These are phyloP conservation scores for Ceratina australensis DNA, from an alignment of 1,140 invertebrate species.

Conservation along the genomic window DNA sequence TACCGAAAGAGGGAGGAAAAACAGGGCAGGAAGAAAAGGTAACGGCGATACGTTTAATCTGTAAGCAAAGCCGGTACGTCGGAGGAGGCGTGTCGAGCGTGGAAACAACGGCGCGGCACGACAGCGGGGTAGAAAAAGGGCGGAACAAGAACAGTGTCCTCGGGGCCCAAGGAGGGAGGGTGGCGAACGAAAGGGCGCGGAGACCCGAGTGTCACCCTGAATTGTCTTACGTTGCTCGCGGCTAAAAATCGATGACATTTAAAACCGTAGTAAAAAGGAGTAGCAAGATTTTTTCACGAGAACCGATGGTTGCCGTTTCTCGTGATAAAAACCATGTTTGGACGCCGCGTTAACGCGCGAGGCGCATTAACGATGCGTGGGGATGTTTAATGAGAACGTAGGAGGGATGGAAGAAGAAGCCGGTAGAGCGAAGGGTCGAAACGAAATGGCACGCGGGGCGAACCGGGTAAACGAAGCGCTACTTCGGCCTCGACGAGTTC, in stretches of 20 bases:
- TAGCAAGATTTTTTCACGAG: too few species aligned
- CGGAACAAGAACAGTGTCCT: background rate
- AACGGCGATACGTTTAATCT: constrained; percentile 37
- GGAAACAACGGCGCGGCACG: constrained; percentile 4
- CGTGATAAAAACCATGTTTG: too few species aligned
- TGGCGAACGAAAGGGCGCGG: background rate
- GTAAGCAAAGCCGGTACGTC: constrained; percentile 30
- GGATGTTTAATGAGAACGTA: constrained; percentile 5
- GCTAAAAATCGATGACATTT: constrained; percentile 32
- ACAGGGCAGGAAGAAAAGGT: constrained; percentile 17
- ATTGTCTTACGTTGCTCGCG: background rate
- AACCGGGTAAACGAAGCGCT: constrained; percentile 32
- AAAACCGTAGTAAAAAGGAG: background rate
- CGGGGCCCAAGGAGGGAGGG: too few species aligned
- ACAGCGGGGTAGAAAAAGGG: background rate
- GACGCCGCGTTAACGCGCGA: background rate
- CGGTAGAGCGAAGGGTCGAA: constrained; percentile 41
- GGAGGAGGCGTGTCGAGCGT: background rate
- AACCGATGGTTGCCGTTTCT: too few species aligned
- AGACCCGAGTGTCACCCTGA: background rate
- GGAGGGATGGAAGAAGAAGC: too few species aligned
- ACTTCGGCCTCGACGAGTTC: constrained; percentile 45
- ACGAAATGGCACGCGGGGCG: constrained; percentile 47
- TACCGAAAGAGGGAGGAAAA: background rate
- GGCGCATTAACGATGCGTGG: too few species aligned